phyloP scores from a whole-genome alignment of 2,113 vertebrate species.

The Zosterops japonicus region DNA sequence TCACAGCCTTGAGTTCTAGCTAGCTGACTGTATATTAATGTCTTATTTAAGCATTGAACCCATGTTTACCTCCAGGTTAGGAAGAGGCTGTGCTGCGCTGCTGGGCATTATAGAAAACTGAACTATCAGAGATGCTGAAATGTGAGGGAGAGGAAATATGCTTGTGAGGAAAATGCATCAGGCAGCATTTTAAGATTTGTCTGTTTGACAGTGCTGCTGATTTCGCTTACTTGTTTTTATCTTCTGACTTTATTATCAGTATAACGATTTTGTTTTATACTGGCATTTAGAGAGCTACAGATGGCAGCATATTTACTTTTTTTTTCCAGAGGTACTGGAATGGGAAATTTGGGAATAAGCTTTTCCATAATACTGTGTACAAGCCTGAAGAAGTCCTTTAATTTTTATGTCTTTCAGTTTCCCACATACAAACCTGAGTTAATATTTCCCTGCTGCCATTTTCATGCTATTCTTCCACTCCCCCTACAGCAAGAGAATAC shows the following conservation, averaged over 20 bases:
- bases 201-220: not conserved
- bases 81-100: not conserved
- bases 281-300: not conserved
- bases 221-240: conserved; percentile 23
- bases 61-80: not conserved
- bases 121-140: not conserved
- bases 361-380: not conserved
- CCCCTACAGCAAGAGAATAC: not conserved
- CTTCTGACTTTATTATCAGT: not conserved
- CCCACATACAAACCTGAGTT: not conserved
- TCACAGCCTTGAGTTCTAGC: not conserved
- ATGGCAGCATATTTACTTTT: not conserved
- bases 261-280: not conserved
- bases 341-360: not conserved
- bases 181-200: not conserved
- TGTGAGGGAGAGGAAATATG: not conserved
- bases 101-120: not conserved
- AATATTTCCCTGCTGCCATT: not conserved
- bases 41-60: not conserved
- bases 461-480: not conserved
- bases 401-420: not conserved
- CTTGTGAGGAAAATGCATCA: not conserved
- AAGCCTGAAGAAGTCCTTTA: not conserved
- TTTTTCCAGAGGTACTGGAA: not conserved
- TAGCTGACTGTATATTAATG: not conserved